Percentiles rank a stretch among this genome's conserved stretches.
These are phyloP conservation scores for Drosophila seclusa DNA, from an alignment of 2,888 invertebrate genomes.

Conservation along the genomic window DNA sequence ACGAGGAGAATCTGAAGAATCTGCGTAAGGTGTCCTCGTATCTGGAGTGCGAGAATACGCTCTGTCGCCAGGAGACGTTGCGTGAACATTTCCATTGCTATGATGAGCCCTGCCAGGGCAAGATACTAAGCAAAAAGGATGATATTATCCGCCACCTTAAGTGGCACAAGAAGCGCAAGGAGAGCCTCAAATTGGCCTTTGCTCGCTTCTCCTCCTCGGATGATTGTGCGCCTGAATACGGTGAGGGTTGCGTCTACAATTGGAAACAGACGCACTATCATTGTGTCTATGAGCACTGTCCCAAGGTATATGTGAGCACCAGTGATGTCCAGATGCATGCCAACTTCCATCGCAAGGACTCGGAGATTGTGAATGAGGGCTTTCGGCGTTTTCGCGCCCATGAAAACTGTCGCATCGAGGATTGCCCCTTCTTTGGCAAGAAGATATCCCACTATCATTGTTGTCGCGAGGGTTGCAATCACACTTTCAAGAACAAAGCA, in stretches of 20 bases:
- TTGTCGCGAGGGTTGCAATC: slow-evolving; percentile 94
- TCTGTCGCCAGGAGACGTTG: slow-evolving; percentile 83
- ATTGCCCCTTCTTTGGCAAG: slow-evolving; percentile 97
- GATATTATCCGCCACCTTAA: slow-evolving; percentile 99
- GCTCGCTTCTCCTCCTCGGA: slow-evolving; percentile 96
- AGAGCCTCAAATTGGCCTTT: slow-evolving; percentile 95
- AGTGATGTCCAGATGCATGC: slow-evolving; percentile 99
- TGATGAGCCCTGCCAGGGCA: slow-evolving; percentile 88
- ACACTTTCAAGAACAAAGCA: slow-evolving; percentile 99
- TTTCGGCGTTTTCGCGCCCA: slow-evolving; percentile 98
- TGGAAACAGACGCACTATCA: slow-evolving; percentile 89
- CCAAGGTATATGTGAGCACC: slow-evolving; percentile 98
- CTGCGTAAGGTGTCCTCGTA: slow-evolving; percentile 84
- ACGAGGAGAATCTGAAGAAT: slow-evolving; percentile 82
- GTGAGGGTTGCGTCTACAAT: slow-evolving; percentile 93
- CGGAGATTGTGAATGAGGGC: slow-evolving; percentile 98
- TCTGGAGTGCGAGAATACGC: slow-evolving; percentile 83
- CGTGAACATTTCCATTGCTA: slow-evolving; percentile 97
- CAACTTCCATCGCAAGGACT: slow-evolving; percentile 98
- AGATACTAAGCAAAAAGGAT: slow-evolving; percentile 98
- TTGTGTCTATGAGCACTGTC: slow-evolving; percentile 96
- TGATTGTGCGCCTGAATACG: slow-evolving; percentile 95
- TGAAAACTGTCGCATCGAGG: slow-evolving; percentile 96
- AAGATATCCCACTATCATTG: slow-evolving; percentile 99
- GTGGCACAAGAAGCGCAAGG: slow-evolving; percentile 99